Evolutionary conservation across 2,797 vertebrate genomes (phyloP).

Genomic region (Brachyrhaphis roseni): DNA sequence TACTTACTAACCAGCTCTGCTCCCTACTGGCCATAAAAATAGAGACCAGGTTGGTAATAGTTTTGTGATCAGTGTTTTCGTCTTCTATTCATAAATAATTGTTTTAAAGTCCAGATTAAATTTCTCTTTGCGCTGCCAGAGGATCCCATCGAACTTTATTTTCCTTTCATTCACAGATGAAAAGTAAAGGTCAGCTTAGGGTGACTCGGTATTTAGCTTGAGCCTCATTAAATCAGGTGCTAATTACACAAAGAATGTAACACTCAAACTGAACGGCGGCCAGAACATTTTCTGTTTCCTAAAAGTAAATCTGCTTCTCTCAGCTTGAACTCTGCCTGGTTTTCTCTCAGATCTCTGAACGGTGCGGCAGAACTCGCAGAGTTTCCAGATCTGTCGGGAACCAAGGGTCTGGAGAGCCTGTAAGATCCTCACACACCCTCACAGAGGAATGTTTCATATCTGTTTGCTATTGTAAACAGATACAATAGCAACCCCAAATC

Average conservation of each 20-base stretch:
- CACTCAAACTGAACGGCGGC: not conserved
- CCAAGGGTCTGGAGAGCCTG: conserved; percentile 90
- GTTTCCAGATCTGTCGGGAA: conserved; percentile 92
- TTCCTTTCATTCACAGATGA: not conserved
- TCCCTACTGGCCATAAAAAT: not conserved
- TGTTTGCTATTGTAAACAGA: conserved; percentile 26
- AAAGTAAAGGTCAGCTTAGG: not conserved
- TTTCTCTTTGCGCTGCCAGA: not conserved
- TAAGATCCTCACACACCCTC: conserved; percentile 75
- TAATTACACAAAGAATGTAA: conserved; percentile 9
- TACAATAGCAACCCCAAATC: conserved; percentile 12
- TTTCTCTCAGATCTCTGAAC: conserved; percentile 87
- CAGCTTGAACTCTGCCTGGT: conserved; percentile 3
- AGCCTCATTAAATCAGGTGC: conserved; percentile 15
- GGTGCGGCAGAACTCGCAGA: conserved; percentile 90
- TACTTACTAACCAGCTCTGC: not conserved
- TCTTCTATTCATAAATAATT: not conserved
- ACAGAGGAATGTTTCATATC: conserved; percentile 32
- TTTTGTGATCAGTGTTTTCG: not conserved
- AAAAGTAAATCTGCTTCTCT: not conserved
- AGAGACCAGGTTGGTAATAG: not conserved
- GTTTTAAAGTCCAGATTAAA: not conserved
- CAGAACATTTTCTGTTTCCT: conserved; percentile 1
- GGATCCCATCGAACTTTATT: not conserved
- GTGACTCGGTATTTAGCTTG: not conserved